A percentile compares a stretch with the other conserved stretches of the same genome.
Conservation (phyloP, 2,113 vertebrate genomes). For the Oncorhynchus tshawytscha region DNA sequence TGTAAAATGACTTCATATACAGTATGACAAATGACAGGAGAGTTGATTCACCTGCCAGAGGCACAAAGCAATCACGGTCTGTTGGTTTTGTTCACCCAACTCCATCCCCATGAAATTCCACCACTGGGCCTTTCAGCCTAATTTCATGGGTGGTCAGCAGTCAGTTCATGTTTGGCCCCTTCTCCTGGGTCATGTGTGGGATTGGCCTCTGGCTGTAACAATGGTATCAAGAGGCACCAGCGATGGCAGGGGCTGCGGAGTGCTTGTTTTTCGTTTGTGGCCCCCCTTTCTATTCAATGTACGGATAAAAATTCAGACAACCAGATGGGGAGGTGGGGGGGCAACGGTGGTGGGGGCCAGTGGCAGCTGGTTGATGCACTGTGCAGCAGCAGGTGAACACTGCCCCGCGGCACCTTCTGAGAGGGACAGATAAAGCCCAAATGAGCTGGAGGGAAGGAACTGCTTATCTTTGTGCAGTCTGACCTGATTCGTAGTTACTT, state of each 20-base stretch:
- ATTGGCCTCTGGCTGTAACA: slow-evolving; percentile 36
- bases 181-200: slow-evolving; percentile 28
- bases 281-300: slow-evolving; percentile 45
- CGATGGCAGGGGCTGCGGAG: slow-evolving; percentile 41
- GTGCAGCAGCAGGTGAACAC: slow-evolving; percentile 69
- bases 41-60: slow-evolving; percentile 24
- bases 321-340: slow-evolving; percentile 38
- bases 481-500: slow-evolving; percentile 18
- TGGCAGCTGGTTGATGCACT: slow-evolving; percentile 68
- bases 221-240: slow-evolving; percentile 41
- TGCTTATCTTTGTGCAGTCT: slow-evolving; percentile 1
- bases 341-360: slow-evolving; percentile 31
- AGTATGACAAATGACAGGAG: background rate
- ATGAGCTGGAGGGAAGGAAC: slow-evolving; percentile 17
- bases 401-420: slow-evolving; percentile 54
- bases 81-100: slow-evolving; percentile 34
- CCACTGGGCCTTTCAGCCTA: slow-evolving; percentile 26
- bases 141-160: slow-evolving; percentile 46
- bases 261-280: slow-evolving; percentile 42
- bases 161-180: slow-evolving; percentile 36
- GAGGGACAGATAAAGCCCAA: slow-evolving; percentile 46
- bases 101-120: slow-evolving; percentile 32
- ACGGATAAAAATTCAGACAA: slow-evolving; percentile 55
- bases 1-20: background rate
- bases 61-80: slow-evolving; percentile 31